Percentiles rank a stretch among this genome's conserved stretches.
These are phyloP conservation scores for Montipora cactus DNA, from an alignment of 64 coral and sea anemone species.

Conservation along the genomic window DNA sequence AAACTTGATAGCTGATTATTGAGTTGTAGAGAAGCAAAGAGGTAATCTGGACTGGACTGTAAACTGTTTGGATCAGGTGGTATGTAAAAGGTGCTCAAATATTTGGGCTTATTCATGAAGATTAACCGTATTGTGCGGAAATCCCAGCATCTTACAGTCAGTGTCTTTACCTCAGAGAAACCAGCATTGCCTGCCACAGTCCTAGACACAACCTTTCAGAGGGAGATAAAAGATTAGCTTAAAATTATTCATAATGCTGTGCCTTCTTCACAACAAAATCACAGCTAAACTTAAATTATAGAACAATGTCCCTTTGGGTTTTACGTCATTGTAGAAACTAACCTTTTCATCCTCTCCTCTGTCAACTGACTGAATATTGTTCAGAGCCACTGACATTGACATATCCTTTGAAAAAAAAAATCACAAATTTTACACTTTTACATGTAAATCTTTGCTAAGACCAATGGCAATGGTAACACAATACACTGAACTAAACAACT, in stretches of 20 bases:
- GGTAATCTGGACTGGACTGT: slow-evolving; percentile 94
- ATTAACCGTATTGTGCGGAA: slow-evolving; percentile 89
- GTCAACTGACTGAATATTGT: slow-evolving; percentile 96
- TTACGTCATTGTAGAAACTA: neutral
- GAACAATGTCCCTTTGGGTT: too few relatives aligned
- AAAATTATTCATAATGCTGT: neutral
- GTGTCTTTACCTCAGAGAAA: slow-evolving; percentile 93
- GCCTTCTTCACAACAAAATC: neutral
- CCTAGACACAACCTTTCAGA: slow-evolving; percentile 81
- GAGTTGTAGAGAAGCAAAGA: slow-evolving; percentile 62
- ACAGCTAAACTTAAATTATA: neutral
- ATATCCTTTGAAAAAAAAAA: slow-evolving; percentile 69
- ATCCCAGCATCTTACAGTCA: slow-evolving; percentile 88
- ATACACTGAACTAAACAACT: too few relatives aligned
- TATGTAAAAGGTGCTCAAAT: slow-evolving; percentile 65
- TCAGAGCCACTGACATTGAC: slow-evolving; percentile 95
- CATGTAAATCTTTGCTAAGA: neutral
- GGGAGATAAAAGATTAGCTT: neutral
- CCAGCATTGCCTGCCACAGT: slow-evolving; percentile 87
- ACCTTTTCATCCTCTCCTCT: slow-evolving; percentile 95
- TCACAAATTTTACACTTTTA: neutral
- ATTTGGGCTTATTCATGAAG: slow-evolving; percentile 89
- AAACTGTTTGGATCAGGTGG: slow-evolving; percentile 71
- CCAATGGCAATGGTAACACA: neutral
- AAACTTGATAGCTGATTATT: slow-evolving; percentile 25